phyloP scores from a whole-genome alignment of 2,888 invertebrate species.

The Tachystola acroxantha region DNA sequence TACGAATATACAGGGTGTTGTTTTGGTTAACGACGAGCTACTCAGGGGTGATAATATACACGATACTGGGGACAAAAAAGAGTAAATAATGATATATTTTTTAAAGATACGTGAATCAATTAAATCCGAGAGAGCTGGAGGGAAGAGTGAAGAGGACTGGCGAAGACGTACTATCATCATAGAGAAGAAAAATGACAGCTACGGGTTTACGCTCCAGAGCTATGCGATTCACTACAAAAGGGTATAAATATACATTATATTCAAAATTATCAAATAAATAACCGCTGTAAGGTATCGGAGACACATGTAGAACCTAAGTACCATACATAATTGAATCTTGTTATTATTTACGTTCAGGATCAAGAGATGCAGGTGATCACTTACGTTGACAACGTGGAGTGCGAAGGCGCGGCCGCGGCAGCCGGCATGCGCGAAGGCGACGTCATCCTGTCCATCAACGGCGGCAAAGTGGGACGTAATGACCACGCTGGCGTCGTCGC shows the following conservation, averaged over 20 bases:
- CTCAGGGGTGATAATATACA: too few species aligned
- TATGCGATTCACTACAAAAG: slow-evolving; percentile 97
- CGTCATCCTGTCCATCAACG: slow-evolving; percentile 97
- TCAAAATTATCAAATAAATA: too few species aligned
- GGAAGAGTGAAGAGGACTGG: slow-evolving; percentile 86
- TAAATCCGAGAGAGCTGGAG: slow-evolving; percentile 52
- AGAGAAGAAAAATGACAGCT: slow-evolving; percentile 92
- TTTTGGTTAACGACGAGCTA: too few species aligned
- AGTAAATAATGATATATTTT: too few species aligned
- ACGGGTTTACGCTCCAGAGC: slow-evolving; percentile 97
- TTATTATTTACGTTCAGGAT: slow-evolving; percentile 62
- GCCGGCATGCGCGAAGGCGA: slow-evolving; percentile 98
- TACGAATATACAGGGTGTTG: too few species aligned
- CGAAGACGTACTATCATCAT: slow-evolving; percentile 93
- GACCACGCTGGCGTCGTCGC: slow-evolving; percentile 95
- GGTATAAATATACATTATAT: slow-evolving; percentile 33
- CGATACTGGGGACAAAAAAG: too few species aligned
- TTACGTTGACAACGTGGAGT: slow-evolving; percentile 97
- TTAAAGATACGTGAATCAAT: too few species aligned
- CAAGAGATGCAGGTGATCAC: slow-evolving; percentile 97
- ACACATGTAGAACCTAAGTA: too few species aligned
- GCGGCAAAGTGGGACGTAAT: slow-evolving; percentile 96
- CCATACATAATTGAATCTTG: too few species aligned
- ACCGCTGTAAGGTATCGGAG: too few species aligned
- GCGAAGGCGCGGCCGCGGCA: slow-evolving; percentile 93